These are phyloP conservation scores for Scalopus aquaticus DNA, from an alignment of 2,113 vertebrate species.

Conservation along the genomic window DNA sequence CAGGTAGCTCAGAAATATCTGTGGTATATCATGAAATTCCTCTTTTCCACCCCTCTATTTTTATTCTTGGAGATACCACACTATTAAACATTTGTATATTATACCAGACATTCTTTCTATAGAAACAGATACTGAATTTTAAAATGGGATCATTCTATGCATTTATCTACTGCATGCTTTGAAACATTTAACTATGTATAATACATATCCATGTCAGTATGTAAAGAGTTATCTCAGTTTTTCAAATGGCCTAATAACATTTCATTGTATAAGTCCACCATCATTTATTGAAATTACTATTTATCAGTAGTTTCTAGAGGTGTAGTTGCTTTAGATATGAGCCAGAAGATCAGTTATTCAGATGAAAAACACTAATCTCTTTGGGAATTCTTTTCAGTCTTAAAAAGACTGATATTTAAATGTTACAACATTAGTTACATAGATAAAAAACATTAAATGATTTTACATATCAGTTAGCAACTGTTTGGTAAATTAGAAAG, in stretches of 20 bases:
- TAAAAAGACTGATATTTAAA: background rate
- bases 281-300: background rate
- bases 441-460: background rate
- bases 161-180: background rate
- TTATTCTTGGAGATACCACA: background rate
- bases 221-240: background rate
- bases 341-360: background rate
- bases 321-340: conserved; percentile 1
- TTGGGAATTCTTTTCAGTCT: background rate
- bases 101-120: background rate
- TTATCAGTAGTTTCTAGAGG: background rate
- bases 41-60: background rate
- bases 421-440: background rate
- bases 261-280: background rate
- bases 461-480: background rate
- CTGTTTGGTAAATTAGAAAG: background rate
- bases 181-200: background rate
- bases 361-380: background rate
- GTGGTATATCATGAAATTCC: background rate
- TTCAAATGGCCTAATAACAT: background rate
- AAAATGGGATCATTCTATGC: background rate
- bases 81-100: conserved; percentile 6
- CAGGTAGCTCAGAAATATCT: background rate
- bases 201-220: background rate
- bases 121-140: conserved; percentile 1